phyloP scores from a whole-genome alignment of 2,888 invertebrate species.

The Choristoneura rosaceana region DNA sequence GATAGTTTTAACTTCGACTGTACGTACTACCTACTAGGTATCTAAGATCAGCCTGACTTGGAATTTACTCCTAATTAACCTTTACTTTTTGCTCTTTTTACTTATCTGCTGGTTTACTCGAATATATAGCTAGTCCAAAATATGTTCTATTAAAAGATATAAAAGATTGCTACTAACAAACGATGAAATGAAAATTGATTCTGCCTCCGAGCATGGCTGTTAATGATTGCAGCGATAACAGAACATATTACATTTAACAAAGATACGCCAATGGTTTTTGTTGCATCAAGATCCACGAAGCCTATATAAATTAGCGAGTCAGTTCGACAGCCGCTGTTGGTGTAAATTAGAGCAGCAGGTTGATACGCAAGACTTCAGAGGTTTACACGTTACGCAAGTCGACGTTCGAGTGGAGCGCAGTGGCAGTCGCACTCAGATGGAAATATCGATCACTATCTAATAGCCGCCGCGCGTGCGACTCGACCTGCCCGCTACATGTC shows the following conservation, averaged over 20 bases:
- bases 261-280: neutral
- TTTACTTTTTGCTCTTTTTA: too few species aligned
- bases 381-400: slow-evolving; percentile 52
- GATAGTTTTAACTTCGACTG: too few species aligned
- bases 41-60: too few species aligned
- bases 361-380: slow-evolving; percentile 36
- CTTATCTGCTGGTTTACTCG: too few species aligned
- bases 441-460: slow-evolving; percentile 63
- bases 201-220: too few species aligned
- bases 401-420: slow-evolving; percentile 12
- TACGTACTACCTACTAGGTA: too few species aligned
- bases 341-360: slow-evolving; percentile 26
- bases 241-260: neutral
- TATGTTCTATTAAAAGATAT: too few species aligned
- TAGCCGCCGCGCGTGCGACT: slow-evolving; percentile 41
- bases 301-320: neutral
- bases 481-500: slow-evolving; percentile 37
- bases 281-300: slow-evolving; percentile 11
- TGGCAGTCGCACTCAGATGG: slow-evolving; percentile 49
- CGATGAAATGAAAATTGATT: too few species aligned
- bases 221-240: neutral
- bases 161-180: too few species aligned
- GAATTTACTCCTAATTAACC: too few species aligned
- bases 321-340: slow-evolving; percentile 5
- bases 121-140: too few species aligned